These are phyloP conservation scores for Chinchilla lanigera DNA, from an alignment of 2,113 vertebrate genomes.

Conservation along the genomic window DNA sequence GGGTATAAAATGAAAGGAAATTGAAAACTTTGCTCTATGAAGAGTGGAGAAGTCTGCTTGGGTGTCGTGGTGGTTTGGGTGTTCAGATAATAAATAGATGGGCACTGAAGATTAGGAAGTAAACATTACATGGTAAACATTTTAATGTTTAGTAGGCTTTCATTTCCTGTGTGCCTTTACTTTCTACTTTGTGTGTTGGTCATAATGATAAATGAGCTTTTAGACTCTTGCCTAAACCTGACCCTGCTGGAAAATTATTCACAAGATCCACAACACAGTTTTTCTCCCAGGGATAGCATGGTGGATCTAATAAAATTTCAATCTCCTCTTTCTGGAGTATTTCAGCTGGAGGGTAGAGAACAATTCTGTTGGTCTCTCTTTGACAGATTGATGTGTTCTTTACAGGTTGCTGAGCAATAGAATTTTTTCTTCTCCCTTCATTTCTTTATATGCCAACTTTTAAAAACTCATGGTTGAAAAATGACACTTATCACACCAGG, in stretches of 20 bases:
- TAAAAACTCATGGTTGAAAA: constrained; percentile 72
- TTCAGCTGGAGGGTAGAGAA: constrained; percentile 64
- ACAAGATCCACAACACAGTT: constrained; percentile 24
- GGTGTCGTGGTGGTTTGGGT: fast-evolving
- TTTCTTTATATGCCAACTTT: constrained; percentile 67
- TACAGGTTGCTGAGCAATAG: constrained; percentile 62
- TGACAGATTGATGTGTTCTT: constrained; percentile 76
- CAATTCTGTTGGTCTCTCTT: constrained; percentile 48
- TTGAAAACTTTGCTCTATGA: neutral
- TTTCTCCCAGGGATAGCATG: neutral
- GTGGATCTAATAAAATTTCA: constrained; percentile 52
- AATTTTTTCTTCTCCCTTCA: constrained; percentile 61
- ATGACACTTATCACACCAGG: constrained; percentile 64
- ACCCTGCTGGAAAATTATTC: neutral
- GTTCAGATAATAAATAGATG: neutral
- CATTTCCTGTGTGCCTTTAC: neutral
- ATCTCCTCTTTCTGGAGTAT: constrained; percentile 56
- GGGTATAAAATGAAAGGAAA: neutral
- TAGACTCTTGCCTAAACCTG: neutral
- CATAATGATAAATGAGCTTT: neutral
- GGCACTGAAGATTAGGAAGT: neutral
- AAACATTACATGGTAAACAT: neutral
- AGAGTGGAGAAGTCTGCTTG: neutral
- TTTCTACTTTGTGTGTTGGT: neutral
- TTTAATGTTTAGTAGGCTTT: neutral